phyloP scores from a whole-genome alignment of 2,888 invertebrate species.

The Drosophila merina region DNA sequence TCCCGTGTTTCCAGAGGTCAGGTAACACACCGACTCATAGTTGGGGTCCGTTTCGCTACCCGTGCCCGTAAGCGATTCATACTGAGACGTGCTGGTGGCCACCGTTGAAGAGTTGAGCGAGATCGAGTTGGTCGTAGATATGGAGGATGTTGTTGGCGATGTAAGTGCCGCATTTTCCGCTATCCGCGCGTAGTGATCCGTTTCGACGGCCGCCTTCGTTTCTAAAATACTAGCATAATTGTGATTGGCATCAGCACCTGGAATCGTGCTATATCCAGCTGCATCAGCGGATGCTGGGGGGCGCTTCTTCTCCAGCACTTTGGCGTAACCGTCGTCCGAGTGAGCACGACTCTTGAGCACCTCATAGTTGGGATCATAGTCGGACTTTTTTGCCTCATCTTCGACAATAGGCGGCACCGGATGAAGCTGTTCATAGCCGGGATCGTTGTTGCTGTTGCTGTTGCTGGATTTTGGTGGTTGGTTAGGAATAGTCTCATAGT shows the following conservation, averaged over 20 bases:
- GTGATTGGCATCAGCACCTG: conserved; percentile 77
- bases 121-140: conserved; percentile 42
- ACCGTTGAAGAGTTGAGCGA: conserved; percentile 73
- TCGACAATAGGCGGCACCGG: conserved; percentile 39
- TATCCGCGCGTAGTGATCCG: conserved; percentile 80
- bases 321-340: conserved; percentile 84
- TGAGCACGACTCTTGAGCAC: conserved; percentile 85
- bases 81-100: conserved; percentile 86
- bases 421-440: conserved; percentile 88
- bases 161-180: conserved; percentile 65
- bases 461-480: conserved; percentile 83
- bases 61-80: conserved; percentile 91
- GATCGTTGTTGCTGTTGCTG: conserved; percentile 87
- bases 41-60: conserved; percentile 93
- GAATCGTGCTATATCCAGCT: conserved; percentile 82
- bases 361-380: conserved; percentile 92
- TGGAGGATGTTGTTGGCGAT: conserved; percentile 60
- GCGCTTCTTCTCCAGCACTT: conserved; percentile 82
- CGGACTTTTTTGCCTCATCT: conserved; percentile 83
- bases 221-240: conserved; percentile 83
- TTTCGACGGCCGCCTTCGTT: conserved; percentile 69
- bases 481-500: conserved; percentile 80
- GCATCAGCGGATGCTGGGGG: conserved; percentile 57
- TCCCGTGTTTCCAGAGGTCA: conserved; percentile 83
- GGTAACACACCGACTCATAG: conserved; percentile 92